Conservation (phyloP, 2,113 vertebrate species). For the Paramormyrops kingsleyae region DNA sequence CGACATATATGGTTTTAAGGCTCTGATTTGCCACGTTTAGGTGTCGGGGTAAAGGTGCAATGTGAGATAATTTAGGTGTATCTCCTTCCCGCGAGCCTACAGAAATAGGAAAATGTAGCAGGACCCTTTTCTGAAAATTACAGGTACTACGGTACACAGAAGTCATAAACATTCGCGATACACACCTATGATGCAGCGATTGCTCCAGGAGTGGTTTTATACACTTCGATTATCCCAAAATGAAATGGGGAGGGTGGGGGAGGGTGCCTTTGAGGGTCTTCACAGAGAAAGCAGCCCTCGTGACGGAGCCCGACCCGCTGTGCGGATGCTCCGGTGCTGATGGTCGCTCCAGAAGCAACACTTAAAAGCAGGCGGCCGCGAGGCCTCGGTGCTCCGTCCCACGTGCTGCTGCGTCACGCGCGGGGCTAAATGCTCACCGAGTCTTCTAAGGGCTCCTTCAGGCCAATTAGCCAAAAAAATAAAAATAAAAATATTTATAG, state of each 20-base stretch:
- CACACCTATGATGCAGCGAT: slow-evolving; percentile 60
- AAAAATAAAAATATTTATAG: background rate
- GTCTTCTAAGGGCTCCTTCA: background rate
- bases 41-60: slow-evolving; percentile 66
- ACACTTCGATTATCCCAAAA: slow-evolving; percentile 71
- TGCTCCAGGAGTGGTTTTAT: slow-evolving; percentile 66
- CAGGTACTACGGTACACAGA: slow-evolving; percentile 62
- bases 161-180: slow-evolving; percentile 64
- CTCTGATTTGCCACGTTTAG: slow-evolving; percentile 61
- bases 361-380: slow-evolving; percentile 22
- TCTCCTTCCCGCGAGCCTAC: slow-evolving; percentile 56
- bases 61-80: slow-evolving; percentile 63
- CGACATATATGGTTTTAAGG: slow-evolving; percentile 53
- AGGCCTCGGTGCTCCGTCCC: background rate
- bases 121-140: slow-evolving; percentile 57
- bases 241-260: slow-evolving; percentile 53
- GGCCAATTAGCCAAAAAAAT: background rate
- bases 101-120: slow-evolving; percentile 55
- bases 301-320: slow-evolving; percentile 35
- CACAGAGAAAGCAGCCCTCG: slow-evolving; percentile 41
- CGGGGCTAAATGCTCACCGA: background rate
- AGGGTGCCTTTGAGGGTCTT: slow-evolving; percentile 61
- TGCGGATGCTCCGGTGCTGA: slow-evolving; percentile 45
- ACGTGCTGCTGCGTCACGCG: background rate
- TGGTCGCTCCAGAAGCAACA: background rate